Evolutionary conservation across 2,797 vertebrate genomes (phyloP), one percentile per base, ranked within the genome.

Genomic region (Pelochelys cantorii): DNA sequence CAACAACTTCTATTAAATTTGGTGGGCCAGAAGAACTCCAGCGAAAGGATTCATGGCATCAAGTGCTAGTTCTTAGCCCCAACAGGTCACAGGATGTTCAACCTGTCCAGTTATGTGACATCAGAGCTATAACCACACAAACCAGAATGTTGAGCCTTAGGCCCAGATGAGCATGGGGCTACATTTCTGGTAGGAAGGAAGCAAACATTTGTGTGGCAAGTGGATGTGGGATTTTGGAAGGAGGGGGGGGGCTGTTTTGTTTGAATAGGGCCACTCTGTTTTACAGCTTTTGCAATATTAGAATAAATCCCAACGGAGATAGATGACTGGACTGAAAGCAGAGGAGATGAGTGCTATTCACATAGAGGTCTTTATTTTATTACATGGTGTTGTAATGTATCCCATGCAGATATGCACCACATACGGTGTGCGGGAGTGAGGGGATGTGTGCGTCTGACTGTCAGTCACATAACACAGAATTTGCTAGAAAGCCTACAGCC

Each of bases 1-100:
- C 89, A 95, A 91, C 87, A 89, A 42, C 84, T n/a, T 9, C 42
- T 89, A 84, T 87, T 93, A 93, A 89, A 93, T 91, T 56, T 85
- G 87, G 79, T 87, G 85, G 87, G 78, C 88, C 85, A 71, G 54
- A 78, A 81, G 62, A 65, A 42, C 27, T 59, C 85, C 0, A 0
- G 48, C 25, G 87, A 23, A 91, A 75, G 59, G 77, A 48, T 77
- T 81, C 27, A 12, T 9, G 55, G 22, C 80, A 78, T 83, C 59
- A 92, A 93, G 85, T 34, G 88, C 81, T 74, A 78, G 77, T 48
- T 68, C 12, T 0, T 0, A 81, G 83, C 31, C 17, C 71, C 54
- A 65, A 2, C 0, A 8, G 52, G 14, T 27, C 0, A 0, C 3
- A 79, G 56, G 65, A 87, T 10, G 17, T 78, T 89, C 37, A 14